These are phyloP conservation scores for Rynchops niger DNA, from an alignment of 2,113 vertebrate genomes.

Conservation along the genomic window DNA sequence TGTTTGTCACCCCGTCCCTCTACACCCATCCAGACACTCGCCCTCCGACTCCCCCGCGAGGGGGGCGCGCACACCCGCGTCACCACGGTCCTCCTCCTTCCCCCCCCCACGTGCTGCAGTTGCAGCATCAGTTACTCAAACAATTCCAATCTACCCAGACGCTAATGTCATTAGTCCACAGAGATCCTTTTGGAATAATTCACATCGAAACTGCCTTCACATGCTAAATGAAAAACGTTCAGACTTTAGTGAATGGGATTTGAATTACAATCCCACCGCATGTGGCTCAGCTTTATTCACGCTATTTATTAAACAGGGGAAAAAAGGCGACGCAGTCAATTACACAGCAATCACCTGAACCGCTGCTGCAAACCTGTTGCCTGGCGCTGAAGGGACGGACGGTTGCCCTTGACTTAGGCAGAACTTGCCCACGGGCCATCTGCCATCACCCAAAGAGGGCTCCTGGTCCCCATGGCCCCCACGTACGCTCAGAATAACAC, in stretches of 20 bases:
- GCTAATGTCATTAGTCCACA: conserved; percentile 80
- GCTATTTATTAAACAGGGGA: conserved; percentile 81
- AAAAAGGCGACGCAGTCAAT: conserved; percentile 79
- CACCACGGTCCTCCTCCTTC: neutral
- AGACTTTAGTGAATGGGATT: conserved; percentile 25
- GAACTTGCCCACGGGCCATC: neutral
- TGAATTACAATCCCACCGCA: conserved; percentile 65
- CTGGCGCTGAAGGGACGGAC: neutral
- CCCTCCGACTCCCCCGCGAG: neutral
- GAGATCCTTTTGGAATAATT: conserved; percentile 73
- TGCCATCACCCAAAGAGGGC: neutral
- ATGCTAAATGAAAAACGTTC: conserved; percentile 57
- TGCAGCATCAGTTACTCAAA: conserved; percentile 77
- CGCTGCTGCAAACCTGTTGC: conserved; percentile 45
- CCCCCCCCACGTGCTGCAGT: neutral
- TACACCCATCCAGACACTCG: neutral
- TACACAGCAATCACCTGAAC: conserved; percentile 79
- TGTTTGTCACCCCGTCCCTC: neutral
- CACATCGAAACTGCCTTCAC: conserved; percentile 67
- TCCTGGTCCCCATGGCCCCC: neutral
- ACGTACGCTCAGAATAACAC: accelerated
- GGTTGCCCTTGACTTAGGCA: neutral
- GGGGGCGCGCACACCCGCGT: neutral
- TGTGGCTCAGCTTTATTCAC: conserved; percentile 61
- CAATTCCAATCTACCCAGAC: conserved; percentile 79